These are phyloP conservation scores for Heliopora coerulea DNA, from an alignment of 92 coral and sea anemone species.

Conservation along the genomic window DNA sequence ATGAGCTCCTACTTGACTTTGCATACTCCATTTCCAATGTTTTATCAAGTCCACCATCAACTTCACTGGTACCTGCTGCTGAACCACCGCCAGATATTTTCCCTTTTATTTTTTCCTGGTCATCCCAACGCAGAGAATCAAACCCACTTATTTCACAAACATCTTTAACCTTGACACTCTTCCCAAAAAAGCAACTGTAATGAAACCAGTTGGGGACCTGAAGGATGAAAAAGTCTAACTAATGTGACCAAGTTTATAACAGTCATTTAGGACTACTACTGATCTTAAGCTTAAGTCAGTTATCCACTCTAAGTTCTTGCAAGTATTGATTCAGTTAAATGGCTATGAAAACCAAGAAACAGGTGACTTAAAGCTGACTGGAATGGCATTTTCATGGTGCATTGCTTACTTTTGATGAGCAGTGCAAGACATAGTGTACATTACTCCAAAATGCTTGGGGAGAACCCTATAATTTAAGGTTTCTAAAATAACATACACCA, in stretches of 20 bases:
- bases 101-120: slow-evolving; percentile 71
- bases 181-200: slow-evolving; percentile 76
- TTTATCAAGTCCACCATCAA: slow-evolving; percentile 40
- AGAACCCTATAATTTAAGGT: no score
- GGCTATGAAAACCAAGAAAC: no score
- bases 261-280: neutral
- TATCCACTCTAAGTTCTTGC: neutral
- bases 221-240: slow-evolving; percentile 5
- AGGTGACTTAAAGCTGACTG: no score
- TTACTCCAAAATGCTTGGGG: no score
- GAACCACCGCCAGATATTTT: slow-evolving; percentile 51
- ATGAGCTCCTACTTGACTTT: slow-evolving; percentile 86
- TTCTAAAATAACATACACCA: no score
- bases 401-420: no score
- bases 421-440: no score
- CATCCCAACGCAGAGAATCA: slow-evolving; percentile 92
- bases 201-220: slow-evolving; percentile 98
- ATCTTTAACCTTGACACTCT: slow-evolving; percentile 52
- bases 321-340: no score
- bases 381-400: no score
- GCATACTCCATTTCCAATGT: slow-evolving; percentile 78
- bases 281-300: no score
- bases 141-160: slow-evolving; percentile 71
- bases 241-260: neutral
- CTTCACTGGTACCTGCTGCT: slow-evolving; percentile 29